Conservation (phyloP, 37 sponge, comb jelly and placozoan genomes). For the Lycopodina hypogea region DNA sequence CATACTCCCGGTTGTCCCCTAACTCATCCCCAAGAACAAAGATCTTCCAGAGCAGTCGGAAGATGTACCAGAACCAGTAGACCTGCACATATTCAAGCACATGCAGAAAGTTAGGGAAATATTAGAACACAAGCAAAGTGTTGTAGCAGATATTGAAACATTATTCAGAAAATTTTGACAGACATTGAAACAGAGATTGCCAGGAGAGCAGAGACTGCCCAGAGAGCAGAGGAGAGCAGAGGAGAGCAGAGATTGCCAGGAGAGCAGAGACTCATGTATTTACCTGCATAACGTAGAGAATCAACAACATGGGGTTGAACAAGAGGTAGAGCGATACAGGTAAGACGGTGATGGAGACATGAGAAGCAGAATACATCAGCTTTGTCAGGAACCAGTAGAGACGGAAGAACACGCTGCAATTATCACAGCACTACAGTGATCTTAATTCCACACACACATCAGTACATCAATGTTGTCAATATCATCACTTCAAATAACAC, state of each 20-base stretch:
- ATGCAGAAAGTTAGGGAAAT: too few species aligned
- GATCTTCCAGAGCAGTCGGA: constrained; percentile 57
- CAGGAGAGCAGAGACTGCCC: too few species aligned
- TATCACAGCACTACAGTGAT: not conserved
- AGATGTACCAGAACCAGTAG: constrained; percentile 76
- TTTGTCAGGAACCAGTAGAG: constrained; percentile 87
- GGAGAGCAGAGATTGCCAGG: too few species aligned
- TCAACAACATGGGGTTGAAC: constrained; percentile 56
- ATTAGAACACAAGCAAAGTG: too few species aligned
- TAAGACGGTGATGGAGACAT: constrained; percentile 38
- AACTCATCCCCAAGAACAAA: constrained; percentile 33
- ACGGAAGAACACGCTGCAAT: constrained; percentile 56
- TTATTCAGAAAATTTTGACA: too few species aligned
- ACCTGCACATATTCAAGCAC: not conserved
- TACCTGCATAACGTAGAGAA: constrained; percentile 73
- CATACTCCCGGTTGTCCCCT: constrained; percentile 45
- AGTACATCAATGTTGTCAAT: too few species aligned
- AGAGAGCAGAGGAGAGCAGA: not conserved
- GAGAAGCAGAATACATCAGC: constrained; percentile 56
- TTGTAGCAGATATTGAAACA: too few species aligned
- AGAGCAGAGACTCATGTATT: too few species aligned
- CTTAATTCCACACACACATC: too few species aligned
- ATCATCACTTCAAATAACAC: not conserved
- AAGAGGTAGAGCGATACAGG: constrained; percentile 58
- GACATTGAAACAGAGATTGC: too few species aligned